Evolutionary conservation across 1,140 invertebrate genomes (phyloP).

Genomic region (Lanistes nyassanus): DNA sequence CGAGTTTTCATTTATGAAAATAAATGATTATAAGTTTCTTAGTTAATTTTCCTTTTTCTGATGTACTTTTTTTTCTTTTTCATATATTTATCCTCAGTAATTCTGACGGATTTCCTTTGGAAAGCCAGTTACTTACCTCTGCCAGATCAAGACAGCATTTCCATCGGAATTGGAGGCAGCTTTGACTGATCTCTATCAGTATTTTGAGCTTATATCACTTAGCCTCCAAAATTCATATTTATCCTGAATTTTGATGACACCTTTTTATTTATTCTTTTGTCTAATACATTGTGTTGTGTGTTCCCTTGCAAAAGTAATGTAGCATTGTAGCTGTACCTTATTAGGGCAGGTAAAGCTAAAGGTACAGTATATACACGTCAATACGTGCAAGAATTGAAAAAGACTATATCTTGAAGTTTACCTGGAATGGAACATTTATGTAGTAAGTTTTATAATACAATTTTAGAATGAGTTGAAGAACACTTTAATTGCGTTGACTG

Average conservation of each 20-base stretch:
- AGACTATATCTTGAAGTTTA: no score
- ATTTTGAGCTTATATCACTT: background rate
- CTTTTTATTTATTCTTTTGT: background rate
- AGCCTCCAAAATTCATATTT: background rate
- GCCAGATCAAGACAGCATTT: constrained; percentile 76
- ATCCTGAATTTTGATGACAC: background rate
- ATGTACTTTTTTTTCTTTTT: background rate
- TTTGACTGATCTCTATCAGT: constrained; percentile 1
- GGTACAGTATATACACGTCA: no score
- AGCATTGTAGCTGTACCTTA: no score
- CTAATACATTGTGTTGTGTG: background rate
- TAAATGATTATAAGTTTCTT: background rate
- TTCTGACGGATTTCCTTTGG: constrained; percentile 80
- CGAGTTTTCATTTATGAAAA: background rate
- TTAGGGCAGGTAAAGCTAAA: no score
- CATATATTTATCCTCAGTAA: constrained; percentile 69
- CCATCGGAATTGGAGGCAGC: constrained; percentile 78
- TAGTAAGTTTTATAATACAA: background rate
- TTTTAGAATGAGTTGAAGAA: background rate
- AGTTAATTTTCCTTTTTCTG: background rate
- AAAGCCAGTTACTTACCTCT: constrained; percentile 80
- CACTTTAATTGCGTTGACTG: background rate
- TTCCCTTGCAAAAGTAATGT: background rate
- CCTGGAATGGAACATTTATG: no score
- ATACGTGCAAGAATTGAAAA: no score